These are phyloP conservation scores for Pimephales promelas DNA, from an alignment of 2,113 vertebrate genomes.

Conservation along the genomic window DNA sequence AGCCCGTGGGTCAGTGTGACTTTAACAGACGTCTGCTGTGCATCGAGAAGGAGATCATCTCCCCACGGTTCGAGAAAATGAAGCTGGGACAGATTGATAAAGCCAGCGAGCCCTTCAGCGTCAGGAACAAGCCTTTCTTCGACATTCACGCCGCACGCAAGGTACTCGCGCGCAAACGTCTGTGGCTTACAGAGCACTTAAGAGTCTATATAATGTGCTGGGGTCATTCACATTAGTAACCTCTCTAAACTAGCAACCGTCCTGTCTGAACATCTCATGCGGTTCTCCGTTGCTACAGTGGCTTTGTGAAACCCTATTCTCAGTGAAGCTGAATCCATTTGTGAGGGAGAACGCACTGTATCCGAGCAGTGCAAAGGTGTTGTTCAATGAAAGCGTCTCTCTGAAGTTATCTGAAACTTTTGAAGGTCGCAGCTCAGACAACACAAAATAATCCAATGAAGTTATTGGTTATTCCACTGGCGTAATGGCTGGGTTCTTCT, in stretches of 20 bases:
- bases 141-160: constrained; percentile 91
- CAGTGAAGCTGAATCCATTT: not conserved
- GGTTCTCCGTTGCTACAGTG: not conserved
- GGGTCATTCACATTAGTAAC: not conserved
- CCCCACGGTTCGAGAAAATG: constrained; percentile 93
- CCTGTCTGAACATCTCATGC: not conserved
- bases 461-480: not conserved
- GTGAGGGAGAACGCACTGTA: not conserved
- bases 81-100: constrained; percentile 95
- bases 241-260: not conserved
- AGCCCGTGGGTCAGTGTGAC: constrained; percentile 96
- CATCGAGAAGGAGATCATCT: constrained; percentile 97
- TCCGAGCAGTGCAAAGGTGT: not conserved
- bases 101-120: constrained; percentile 92
- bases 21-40: constrained; percentile 91
- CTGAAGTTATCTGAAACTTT: not conserved
- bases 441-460: not conserved
- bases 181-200: not conserved
- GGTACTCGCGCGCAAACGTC: constrained; percentile 73
- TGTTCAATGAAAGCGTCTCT: not conserved
- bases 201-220: too few relatives aligned
- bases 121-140: constrained; percentile 95
- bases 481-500: not conserved
- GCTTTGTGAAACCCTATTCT: not conserved
- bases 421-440: not conserved